A percentile compares a stretch with the other conserved stretches of the same genome.
phyloP scores from a whole-genome alignment of 2,113 vertebrate genomes.

The Mastomys natalensis region DNA sequence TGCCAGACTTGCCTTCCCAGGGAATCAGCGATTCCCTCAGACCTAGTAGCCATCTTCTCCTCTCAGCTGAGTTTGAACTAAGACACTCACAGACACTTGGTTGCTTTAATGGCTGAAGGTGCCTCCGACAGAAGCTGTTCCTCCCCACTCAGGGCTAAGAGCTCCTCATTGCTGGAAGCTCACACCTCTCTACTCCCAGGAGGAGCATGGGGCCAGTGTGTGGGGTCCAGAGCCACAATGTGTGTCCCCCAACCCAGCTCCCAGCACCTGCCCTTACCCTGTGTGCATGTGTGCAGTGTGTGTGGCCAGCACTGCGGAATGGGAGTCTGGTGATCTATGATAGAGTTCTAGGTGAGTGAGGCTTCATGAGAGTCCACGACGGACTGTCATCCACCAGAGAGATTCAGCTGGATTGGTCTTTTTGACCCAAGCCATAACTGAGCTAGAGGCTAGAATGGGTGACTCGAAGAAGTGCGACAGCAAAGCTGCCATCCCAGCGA shows the following conservation, averaged over 20 bases:
- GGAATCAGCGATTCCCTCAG: no score
- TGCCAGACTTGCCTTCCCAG: background rate
- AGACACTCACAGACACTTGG: background rate
- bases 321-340: background rate
- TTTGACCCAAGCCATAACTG: background rate
- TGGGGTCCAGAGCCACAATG: background rate
- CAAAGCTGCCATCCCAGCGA: background rate
- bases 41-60: no score
- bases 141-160: background rate
- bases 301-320: background rate
- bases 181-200: background rate
- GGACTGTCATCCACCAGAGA: background rate
- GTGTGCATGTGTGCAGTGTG: background rate
- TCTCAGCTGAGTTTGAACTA: background rate
- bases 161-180: background rate
- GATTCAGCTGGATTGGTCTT: background rate
- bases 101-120: background rate
- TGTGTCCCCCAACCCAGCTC: no score
- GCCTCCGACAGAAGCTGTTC: no score
- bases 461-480: background rate
- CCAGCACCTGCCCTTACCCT: background rate
- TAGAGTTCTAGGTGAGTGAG: background rate
- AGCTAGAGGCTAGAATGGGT: background rate
- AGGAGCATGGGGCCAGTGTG: background rate
- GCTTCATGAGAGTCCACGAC: background rate